Conservation (phyloP, 2,797 vertebrate species). For the Nyctalus aviator region DNA sequence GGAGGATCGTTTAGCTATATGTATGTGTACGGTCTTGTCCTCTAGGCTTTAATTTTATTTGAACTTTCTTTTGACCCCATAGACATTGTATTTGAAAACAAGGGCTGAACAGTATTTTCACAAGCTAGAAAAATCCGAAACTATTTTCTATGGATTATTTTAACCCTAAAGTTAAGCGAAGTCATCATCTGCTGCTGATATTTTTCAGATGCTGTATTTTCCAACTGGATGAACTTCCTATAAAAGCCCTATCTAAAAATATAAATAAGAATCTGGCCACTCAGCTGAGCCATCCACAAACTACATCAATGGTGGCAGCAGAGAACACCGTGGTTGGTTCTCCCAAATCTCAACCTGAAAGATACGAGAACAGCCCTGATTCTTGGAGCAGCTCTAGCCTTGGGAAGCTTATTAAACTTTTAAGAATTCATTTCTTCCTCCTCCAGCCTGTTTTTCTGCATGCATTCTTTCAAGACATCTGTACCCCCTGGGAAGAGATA, state of each 20-base stretch:
- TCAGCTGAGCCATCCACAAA: neutral
- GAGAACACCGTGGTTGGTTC: neutral
- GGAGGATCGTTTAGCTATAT: neutral
- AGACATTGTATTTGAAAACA: conserved; percentile 52
- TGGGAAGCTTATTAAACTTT: neutral
- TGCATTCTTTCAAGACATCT: conserved; percentile 58
- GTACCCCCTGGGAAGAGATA: conserved; percentile 54
- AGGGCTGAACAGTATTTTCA: conserved; percentile 21
- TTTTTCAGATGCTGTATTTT: neutral
- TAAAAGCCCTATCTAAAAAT: neutral
- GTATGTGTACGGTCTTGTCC: neutral
- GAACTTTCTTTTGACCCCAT: conserved; percentile 54
- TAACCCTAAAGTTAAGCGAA: conserved; percentile 11
- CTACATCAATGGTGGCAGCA: neutral
- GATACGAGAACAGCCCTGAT: neutral
- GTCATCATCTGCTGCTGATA: neutral
- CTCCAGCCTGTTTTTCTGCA: conserved; percentile 35
- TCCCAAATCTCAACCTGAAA: neutral
- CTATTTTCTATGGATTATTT: conserved; percentile 45
- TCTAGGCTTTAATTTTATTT: conserved; percentile 63
- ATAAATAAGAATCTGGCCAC: neutral
- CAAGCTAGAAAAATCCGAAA: conserved; percentile 45
- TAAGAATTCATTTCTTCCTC: conserved; percentile 53
- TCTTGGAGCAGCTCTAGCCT: neutral
- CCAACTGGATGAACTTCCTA: neutral